These are phyloP conservation scores for Taurulus bubalis DNA, from an alignment of 2,113 vertebrate species.

Conservation along the genomic window DNA sequence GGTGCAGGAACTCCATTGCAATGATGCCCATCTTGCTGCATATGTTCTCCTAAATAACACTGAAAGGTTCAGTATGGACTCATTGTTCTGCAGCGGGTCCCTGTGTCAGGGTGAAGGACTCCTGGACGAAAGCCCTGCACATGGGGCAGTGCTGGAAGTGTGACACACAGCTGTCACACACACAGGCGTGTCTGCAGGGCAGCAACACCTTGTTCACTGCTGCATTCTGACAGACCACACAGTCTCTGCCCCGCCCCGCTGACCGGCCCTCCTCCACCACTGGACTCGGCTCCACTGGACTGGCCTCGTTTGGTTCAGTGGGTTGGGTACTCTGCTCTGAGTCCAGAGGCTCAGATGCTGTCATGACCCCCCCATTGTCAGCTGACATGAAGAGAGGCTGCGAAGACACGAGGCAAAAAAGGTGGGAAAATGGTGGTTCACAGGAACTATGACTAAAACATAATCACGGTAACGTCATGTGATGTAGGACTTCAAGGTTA, in stretches of 20 bases:
- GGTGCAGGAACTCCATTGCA: not conserved
- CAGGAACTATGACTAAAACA: not conserved
- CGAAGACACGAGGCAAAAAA: not conserved
- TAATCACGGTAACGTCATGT: not conserved
- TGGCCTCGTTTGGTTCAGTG: not conserved
- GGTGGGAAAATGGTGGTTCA: not conserved
- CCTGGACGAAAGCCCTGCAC: conserved; percentile 91
- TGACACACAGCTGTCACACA: conserved; percentile 89
- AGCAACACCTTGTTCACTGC: conserved; percentile 92
- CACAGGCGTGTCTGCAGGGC: conserved; percentile 93
- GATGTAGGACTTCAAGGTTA: too few relatives aligned
- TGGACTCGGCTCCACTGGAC: conserved; percentile 46
- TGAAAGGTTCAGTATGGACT: not conserved
- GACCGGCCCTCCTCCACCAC: conserved; percentile 64
- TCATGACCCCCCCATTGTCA: conserved; percentile 61
- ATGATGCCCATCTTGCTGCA: too few relatives aligned
- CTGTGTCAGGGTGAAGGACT: conserved; percentile 88
- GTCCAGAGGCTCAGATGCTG: not conserved
- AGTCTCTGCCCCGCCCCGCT: conserved; percentile 86
- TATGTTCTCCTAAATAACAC: not conserved
- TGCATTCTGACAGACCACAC: conserved; percentile 95
- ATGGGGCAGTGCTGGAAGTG: conserved; percentile 95
- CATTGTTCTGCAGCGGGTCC: not conserved
- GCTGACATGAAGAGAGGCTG: conserved; percentile 98
- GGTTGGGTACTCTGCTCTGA: not conserved